Percentiles rank a stretch among this genome's conserved stretches.
Evolutionary conservation across 2,113 vertebrate genomes (phyloP).

Genomic region (Sigmodon hispidus): DNA sequence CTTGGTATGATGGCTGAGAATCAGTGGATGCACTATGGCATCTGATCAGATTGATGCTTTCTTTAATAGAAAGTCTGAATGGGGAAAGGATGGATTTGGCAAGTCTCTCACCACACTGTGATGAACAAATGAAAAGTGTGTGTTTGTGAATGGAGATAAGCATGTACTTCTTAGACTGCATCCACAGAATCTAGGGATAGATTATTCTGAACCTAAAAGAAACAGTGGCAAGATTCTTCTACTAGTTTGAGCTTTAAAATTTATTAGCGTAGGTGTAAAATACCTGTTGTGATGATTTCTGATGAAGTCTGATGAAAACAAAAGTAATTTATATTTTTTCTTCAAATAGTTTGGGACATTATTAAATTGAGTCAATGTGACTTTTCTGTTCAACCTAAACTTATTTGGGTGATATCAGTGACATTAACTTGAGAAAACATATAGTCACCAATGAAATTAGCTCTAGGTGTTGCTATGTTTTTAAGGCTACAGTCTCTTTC

Average conservation of each 20-base stretch:
- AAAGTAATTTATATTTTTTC: not conserved
- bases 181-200: not conserved
- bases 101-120: not conserved
- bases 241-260: conserved; percentile 15
- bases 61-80: not conserved
- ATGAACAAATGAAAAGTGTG: not conserved
- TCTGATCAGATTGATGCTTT: not conserved
- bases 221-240: not conserved
- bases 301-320: not conserved
- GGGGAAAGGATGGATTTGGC: not conserved
- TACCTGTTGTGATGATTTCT: not conserved
- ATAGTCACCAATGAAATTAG: not conserved
- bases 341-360: not conserved
- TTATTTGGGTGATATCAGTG: not conserved
- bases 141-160: not conserved
- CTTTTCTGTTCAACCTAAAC: not conserved
- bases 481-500: not conserved
- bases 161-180: not conserved
- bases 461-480: not conserved
- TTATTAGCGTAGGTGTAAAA: not conserved
- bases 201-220: not conserved
- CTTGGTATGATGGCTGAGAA: not conserved
- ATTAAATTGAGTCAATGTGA: conserved; percentile 1
- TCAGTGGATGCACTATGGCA: not conserved
- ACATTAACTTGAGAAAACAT: not conserved